Base-by-base conservation (phyloP, 2,113 vertebrate species). In the Pteropus alecto region DNA sequence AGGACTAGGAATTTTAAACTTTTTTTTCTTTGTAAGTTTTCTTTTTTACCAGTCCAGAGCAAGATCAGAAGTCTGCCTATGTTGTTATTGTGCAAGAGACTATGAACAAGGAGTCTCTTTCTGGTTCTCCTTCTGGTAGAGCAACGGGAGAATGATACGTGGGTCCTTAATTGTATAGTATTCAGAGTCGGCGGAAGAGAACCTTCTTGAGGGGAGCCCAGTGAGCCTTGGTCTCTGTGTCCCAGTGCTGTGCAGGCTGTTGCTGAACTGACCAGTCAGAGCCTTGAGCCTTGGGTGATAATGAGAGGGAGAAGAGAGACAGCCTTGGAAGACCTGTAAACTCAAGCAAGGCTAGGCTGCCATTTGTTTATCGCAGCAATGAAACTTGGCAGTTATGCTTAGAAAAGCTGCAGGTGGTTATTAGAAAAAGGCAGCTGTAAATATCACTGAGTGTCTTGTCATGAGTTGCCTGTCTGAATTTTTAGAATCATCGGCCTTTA, bases 271-370 rank as follows among this genome's bases (percentile, higher is more conserved):
- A 54, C 35, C 1, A 3, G 60, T 30, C 18, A 48, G 33, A 26
- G 58, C 51, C 26, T 77, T 2, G 1, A 51, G 38, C 15, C 41
- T 76, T 22, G 1, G 8, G 28, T 38, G 26, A 30, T 28, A 12
- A 33, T 0, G 10, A 16, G 9, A 48, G 6, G 6, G 54, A 21
- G 21, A 60, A 7, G 8, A 46, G 8, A 33, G 24, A 3, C 3
- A 0, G 18, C 54, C 7, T 7, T 19, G n/a, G 35, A 4, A 33
- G 22, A 41, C 6, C 46, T 92, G 35, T 46, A 6, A 2, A 7
- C 22, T 43, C 5, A 0, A 6, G 14, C 11, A 9, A 28, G 33
- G 41, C 5, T 9, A 33, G 14, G 22, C 33, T 56, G 9, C 68
- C 14, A 13, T 15, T 91, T 67, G 21, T 41, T 82, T 86, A 33